phyloP scores from a whole-genome alignment of 2,113 vertebrate genomes.

The Aix galericulata region DNA sequence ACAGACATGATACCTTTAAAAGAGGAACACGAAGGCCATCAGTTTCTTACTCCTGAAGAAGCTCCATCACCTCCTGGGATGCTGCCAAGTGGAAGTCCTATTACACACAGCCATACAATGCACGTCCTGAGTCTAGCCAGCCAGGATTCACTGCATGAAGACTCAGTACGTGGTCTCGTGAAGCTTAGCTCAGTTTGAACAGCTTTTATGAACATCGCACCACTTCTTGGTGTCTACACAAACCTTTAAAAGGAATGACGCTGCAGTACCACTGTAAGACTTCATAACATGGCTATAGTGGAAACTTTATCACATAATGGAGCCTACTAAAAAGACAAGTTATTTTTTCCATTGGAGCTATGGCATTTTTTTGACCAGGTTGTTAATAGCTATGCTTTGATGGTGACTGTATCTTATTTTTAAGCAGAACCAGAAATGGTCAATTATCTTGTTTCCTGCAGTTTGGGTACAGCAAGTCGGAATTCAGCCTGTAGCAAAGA shows the following conservation, averaged over 20 bases:
- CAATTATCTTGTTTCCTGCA: constrained; percentile 38
- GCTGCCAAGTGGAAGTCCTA: constrained; percentile 86
- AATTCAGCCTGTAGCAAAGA: constrained; percentile 48
- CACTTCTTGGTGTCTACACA: background rate
- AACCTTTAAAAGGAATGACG: background rate
- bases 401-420: constrained; percentile 39
- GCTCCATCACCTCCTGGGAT: constrained; percentile 89
- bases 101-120: constrained; percentile 88
- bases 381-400: constrained; percentile 28
- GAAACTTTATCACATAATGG: background rate
- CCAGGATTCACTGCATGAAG: constrained; percentile 96
- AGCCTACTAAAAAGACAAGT: constrained; percentile 48
- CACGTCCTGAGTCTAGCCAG: constrained; percentile 91
- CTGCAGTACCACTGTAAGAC: constrained; percentile 66
- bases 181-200: constrained; percentile 97
- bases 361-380: constrained; percentile 23
- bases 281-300: constrained; percentile 37
- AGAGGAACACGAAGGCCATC: constrained; percentile 84
- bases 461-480: constrained; percentile 34
- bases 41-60: constrained; percentile 94
- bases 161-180: constrained; percentile 93
- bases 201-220: background rate
- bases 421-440: constrained; percentile 18
- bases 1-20: constrained; percentile 86
- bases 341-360: constrained; percentile 49